phyloP scores from a whole-genome alignment of 2,888 invertebrate genomes.

The Dryobotodes eremita region DNA sequence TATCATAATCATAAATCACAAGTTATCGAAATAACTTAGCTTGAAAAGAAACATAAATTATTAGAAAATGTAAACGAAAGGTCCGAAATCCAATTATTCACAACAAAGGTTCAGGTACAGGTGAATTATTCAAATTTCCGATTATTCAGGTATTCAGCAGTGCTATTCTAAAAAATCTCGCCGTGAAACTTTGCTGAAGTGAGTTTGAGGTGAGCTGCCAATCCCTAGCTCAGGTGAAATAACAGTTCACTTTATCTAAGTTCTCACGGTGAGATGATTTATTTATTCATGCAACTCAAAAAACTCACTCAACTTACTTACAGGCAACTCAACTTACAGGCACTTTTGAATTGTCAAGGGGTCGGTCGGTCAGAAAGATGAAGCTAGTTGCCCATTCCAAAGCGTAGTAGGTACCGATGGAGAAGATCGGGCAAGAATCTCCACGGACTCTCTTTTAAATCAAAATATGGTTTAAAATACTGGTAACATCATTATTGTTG shows the following conservation, averaged over 20 bases:
- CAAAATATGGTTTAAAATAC: too few relatives aligned
- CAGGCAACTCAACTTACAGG: too few relatives aligned
- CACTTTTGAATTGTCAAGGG: too few relatives aligned
- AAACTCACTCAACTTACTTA: too few relatives aligned
- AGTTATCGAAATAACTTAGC: slow-evolving; percentile 23
- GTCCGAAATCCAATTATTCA: slow-evolving; percentile 56
- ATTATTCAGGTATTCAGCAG: slow-evolving; percentile 38
- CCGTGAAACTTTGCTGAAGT: background rate
- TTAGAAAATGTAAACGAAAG: slow-evolving; percentile 45
- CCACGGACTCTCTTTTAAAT: too few relatives aligned
- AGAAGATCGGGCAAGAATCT: too few relatives aligned
- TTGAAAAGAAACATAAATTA: slow-evolving; percentile 33
- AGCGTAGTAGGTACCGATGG: too few relatives aligned
- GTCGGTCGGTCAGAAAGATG: too few relatives aligned
- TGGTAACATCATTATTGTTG: too few relatives aligned
- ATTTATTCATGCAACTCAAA: too few relatives aligned
- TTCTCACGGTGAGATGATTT: background rate
- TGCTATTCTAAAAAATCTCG: background rate
- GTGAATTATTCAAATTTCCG: slow-evolving; percentile 59
- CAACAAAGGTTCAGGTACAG: slow-evolving; percentile 43
- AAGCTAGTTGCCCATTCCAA: too few relatives aligned
- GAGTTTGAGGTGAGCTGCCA: background rate
- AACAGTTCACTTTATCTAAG: background rate
- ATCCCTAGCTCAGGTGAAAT: background rate
- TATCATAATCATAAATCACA: slow-evolving; percentile 26